phyloP scores from a whole-genome alignment of 2,113 vertebrate species.

The Podarcis cretensis region DNA sequence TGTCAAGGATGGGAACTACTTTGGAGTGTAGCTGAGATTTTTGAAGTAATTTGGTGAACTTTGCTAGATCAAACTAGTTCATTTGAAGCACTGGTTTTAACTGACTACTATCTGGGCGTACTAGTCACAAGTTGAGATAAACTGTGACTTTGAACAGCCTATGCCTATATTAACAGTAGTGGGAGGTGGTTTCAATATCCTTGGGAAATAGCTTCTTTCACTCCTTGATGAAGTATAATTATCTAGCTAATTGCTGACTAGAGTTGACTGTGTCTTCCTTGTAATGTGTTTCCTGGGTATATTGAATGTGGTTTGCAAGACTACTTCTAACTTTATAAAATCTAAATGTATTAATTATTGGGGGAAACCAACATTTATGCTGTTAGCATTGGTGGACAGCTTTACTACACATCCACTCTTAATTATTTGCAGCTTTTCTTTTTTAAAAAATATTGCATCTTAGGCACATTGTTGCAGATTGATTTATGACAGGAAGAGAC shows the following conservation, averaged over 20 bases:
- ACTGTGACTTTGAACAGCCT: background rate
- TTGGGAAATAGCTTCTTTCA: constrained; percentile 1
- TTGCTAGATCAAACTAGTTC: too few relatives aligned
- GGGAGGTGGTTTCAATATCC: background rate
- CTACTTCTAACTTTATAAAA: background rate
- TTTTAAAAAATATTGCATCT: background rate
- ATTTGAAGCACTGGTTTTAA: background rate
- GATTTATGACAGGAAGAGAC: constrained; percentile 5
- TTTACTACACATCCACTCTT: background rate
- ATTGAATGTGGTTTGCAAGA: background rate
- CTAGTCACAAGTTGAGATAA: background rate
- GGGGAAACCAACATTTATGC: background rate
- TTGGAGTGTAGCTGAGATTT: too few relatives aligned
- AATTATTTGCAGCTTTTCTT: background rate
- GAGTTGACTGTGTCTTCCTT: background rate
- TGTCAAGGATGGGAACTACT: too few relatives aligned
- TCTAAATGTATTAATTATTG: background rate
- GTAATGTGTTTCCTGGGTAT: constrained; percentile 4
- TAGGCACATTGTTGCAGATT: background rate
- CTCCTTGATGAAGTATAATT: background rate
- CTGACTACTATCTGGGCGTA: background rate
- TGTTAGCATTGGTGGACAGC: background rate
- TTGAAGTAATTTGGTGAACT: too few relatives aligned
- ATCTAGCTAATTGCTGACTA: background rate
- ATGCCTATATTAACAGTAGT: background rate